phyloP scores from a whole-genome alignment of 2,888 invertebrate genomes.

The Amiota mariae region DNA sequence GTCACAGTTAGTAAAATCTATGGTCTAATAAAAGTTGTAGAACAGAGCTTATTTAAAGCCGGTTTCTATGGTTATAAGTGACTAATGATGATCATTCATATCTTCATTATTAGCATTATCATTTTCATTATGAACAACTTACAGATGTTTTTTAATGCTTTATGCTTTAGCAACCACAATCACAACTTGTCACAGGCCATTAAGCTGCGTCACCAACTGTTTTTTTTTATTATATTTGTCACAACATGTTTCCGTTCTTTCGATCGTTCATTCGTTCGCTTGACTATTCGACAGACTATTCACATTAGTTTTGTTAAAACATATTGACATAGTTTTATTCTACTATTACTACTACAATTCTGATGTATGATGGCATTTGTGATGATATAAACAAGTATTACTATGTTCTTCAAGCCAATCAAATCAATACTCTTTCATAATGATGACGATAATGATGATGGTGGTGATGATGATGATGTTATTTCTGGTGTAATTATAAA shows the following conservation, averaged over 20 bases:
- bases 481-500: no score
- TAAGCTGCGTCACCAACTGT: constrained; percentile 38
- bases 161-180: constrained; percentile 7
- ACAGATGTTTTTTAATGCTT: not conserved
- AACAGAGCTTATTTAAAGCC: constrained; percentile 48
- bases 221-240: constrained; percentile 56
- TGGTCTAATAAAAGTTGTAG: constrained; percentile 56
- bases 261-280: constrained; percentile 46
- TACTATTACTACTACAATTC: no score
- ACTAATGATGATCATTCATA: not conserved
- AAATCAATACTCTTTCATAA: no score
- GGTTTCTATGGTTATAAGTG: constrained; percentile 39
- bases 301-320: not conserved
- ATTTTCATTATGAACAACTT: not conserved
- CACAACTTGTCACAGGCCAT: constrained; percentile 60
- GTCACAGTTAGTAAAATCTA: constrained; percentile 3
- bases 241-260: constrained; percentile 56
- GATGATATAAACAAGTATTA: no score
- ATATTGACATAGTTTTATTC: constrained; percentile 58
- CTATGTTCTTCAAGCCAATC: no score
- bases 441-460: no score
- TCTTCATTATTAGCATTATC: no score
- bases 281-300: not conserved
- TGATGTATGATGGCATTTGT: no score
- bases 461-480: no score